These are phyloP conservation scores for Trochalopteron elliotii DNA, from an alignment of 2,113 vertebrate genomes.

Conservation along the genomic window DNA sequence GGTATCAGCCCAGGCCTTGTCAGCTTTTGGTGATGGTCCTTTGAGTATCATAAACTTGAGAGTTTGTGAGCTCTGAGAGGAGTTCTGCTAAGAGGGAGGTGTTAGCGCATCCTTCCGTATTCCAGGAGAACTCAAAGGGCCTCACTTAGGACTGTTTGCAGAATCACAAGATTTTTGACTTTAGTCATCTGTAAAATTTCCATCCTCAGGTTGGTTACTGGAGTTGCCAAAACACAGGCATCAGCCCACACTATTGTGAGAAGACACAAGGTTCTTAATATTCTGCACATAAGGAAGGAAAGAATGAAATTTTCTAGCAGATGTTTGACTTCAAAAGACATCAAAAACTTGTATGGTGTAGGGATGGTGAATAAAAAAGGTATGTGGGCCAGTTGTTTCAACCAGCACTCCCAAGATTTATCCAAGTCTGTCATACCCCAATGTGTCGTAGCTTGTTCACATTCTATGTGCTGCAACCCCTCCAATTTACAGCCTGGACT, in stretches of 20 bases:
- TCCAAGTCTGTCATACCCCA: background rate
- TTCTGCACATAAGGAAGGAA: background rate
- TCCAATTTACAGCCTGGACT: background rate
- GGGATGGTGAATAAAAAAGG: background rate
- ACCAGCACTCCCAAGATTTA: background rate
- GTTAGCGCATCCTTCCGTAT: rapidly evolving
- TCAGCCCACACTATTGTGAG: background rate
- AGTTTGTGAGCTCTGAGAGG: background rate
- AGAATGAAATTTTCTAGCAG: background rate
- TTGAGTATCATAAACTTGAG: background rate
- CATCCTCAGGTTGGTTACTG: background rate
- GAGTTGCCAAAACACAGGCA: background rate
- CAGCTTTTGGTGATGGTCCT: background rate
- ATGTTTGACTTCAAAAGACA: background rate
- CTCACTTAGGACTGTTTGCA: background rate
- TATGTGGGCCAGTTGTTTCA: background rate
- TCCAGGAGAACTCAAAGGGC: background rate
- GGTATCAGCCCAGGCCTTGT: background rate
- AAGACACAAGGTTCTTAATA: background rate
- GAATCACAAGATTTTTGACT: background rate
- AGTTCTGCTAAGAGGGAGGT: background rate
- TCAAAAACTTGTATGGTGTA: background rate
- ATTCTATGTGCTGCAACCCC: background rate
- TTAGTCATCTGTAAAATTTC: background rate
- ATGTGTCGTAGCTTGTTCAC: background rate